Evolutionary conservation across 2,888 invertebrate genomes (phyloP), one percentile per base, ranked within the genome.

Genomic region (Ochropleura leucogaster): DNA sequence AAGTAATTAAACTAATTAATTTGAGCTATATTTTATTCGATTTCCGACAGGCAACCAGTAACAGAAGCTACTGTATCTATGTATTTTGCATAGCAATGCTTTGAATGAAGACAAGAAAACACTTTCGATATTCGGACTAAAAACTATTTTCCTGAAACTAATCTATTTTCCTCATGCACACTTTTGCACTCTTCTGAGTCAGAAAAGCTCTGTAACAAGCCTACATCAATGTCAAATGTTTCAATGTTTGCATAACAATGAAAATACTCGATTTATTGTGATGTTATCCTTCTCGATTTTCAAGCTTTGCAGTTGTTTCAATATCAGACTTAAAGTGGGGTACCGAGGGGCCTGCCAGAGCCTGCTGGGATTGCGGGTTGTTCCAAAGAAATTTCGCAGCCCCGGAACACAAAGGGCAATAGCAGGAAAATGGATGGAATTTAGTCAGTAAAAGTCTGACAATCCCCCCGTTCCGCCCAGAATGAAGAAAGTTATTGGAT

Each of bases 1-100:
- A 57, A 55, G 18, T 66, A 75, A 78, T 70, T 70, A 60, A 44
- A 64, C 40, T 68, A 79, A 83, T 75, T 79, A 69, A 85, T 78
- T 62, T 64, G 6, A 53, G 44, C 53, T 10, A 77, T 74, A 72
- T 83, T 69, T 72, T 72, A 69, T 68, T 42, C 12, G 20, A 55
- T 68, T 18, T 60, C 40, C 40, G 53, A 65, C n/a, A 20, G n/a
- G 70, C 65, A 70, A 62, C 55, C 40, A 46, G 40, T 20, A 47
- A 10, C n/a, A 62, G 20, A 65, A 53, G 18, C 14, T 47, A 16
- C 18, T 66, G 30, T 30, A 66, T 68, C 4, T 62, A 65, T 66
- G 49, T 20, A 20, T 20, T 40, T 16, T 44, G 5, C 46, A 78
- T 8, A 20, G 9, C 30, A 71, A 47, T 49, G 30, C 8, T 12